Conservation (phyloP, 2,113 vertebrate genomes). For the Haplotaxodon microlepis region DNA sequence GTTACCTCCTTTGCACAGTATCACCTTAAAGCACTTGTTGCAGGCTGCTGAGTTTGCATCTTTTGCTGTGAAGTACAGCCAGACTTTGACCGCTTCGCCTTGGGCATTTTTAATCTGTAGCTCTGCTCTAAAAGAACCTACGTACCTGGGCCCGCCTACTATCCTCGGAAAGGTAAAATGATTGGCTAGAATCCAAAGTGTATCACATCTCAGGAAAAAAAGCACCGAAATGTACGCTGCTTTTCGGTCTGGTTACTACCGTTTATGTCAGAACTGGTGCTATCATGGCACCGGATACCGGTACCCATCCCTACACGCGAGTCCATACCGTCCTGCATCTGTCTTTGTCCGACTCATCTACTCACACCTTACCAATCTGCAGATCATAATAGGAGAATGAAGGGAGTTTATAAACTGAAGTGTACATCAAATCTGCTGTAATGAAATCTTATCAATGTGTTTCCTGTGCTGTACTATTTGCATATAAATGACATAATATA, state of each 20-base stretch:
- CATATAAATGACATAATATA: constrained; percentile 80
- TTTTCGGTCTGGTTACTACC: not conserved
- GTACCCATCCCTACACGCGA: not conserved
- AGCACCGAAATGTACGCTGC: not conserved
- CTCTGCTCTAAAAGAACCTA: not conserved
- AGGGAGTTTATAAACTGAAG: constrained; percentile 71
- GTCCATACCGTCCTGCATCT: not conserved
- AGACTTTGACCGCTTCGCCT: rapidly evolving
- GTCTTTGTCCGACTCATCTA: constrained; percentile 6
- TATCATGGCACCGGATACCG: rapidly evolving
- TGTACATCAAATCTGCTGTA: constrained; percentile 71
- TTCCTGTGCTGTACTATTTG: constrained; percentile 68
- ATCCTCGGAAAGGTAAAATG: rapidly evolving
- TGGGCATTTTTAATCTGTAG: not conserved
- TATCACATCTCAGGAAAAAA: rapidly evolving
- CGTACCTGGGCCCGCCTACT: not conserved
- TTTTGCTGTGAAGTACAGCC: not conserved
- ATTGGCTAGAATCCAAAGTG: rapidly evolving
- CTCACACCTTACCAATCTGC: constrained; percentile 53
- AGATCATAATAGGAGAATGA: constrained; percentile 67
- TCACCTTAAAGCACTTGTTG: not conserved
- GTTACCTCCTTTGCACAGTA: rapidly evolving
- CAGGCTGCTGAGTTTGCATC: not conserved
- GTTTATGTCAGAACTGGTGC: rapidly evolving
- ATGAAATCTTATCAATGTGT: constrained; percentile 72